Percentiles rank a stretch among this genome's conserved stretches.
phyloP scores from a whole-genome alignment of 2,888 invertebrate species.

The Eledone cirrhosa region DNA sequence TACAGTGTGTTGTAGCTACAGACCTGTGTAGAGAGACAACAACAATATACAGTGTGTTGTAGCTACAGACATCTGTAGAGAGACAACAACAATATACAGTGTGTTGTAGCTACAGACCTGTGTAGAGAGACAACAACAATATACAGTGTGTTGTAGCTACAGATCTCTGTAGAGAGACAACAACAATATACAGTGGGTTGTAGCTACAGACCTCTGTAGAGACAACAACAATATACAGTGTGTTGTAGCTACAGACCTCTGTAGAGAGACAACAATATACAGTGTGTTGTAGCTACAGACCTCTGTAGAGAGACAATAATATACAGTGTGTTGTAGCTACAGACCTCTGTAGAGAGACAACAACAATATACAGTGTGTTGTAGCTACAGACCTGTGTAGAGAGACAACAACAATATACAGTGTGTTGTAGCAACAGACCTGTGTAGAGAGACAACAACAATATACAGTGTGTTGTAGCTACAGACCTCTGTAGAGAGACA shows the following conservation, averaged over 20 bases:
- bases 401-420: no score
- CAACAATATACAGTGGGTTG: no score
- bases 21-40: slow-evolving; percentile 41
- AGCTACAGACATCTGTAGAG: slow-evolving; percentile 50
- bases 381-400: slow-evolving; percentile 51
- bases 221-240: no score
- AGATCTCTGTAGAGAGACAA: slow-evolving; percentile 44
- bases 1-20: no score
- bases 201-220: slow-evolving; percentile 52
- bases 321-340: no score
- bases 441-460: slow-evolving; percentile 38
- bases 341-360: slow-evolving; percentile 44
- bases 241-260: slow-evolving; percentile 55
- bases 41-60: no score
- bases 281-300: no score
- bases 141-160: no score
- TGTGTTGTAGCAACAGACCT: no score
- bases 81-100: no score
- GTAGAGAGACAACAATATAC: slow-evolving; percentile 32
- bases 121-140: slow-evolving; percentile 36
- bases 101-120: slow-evolving; percentile 53
- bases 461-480: no score
- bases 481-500: slow-evolving; percentile 44
- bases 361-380: no score
- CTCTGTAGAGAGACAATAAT: slow-evolving; percentile 40